A percentile compares a stretch with the other conserved stretches of the same genome.
Evolutionary conservation across 2,113 vertebrate species (phyloP).

Genomic region (Otocyon megalotis): DNA sequence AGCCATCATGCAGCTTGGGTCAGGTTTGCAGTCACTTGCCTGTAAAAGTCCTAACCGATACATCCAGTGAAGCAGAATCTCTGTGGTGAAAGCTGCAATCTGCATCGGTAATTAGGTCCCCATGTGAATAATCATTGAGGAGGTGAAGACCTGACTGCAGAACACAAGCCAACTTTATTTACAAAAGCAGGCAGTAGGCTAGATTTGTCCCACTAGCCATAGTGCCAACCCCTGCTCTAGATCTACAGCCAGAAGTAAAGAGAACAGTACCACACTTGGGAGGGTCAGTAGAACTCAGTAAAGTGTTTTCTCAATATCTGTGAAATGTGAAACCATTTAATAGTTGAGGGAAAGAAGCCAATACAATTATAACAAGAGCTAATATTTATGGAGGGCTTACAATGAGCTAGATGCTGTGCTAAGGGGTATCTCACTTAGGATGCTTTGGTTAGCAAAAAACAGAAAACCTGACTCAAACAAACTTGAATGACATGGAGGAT

Average conservation of each 20-base stretch:
- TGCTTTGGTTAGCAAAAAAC: neutral
- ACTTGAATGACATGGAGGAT: neutral
- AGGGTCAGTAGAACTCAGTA: neutral
- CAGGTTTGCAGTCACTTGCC: conserved; percentile 3
- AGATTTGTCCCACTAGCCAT: neutral
- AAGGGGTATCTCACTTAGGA: neutral
- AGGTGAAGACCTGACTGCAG: neutral
- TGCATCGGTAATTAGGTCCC: neutral
- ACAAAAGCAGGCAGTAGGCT: neutral
- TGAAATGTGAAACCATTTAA: conserved; percentile 51
- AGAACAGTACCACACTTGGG: neutral
- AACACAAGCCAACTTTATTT: neutral
- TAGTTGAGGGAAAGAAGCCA: conserved; percentile 7
- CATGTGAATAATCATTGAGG: neutral
- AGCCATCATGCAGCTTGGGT: neutral
- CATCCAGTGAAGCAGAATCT: neutral
- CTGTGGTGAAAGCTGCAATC: neutral
- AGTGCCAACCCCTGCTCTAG: neutral
- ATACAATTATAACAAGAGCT: neutral
- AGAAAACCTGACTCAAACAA: neutral
- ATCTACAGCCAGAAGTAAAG: neutral
- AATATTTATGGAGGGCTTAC: neutral
- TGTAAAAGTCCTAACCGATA: neutral
- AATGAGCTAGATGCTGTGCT: neutral
- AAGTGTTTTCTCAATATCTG: conserved; percentile 26